Conservation (phyloP, 2,888 invertebrate species). For the Eupithecia abbreviata region DNA sequence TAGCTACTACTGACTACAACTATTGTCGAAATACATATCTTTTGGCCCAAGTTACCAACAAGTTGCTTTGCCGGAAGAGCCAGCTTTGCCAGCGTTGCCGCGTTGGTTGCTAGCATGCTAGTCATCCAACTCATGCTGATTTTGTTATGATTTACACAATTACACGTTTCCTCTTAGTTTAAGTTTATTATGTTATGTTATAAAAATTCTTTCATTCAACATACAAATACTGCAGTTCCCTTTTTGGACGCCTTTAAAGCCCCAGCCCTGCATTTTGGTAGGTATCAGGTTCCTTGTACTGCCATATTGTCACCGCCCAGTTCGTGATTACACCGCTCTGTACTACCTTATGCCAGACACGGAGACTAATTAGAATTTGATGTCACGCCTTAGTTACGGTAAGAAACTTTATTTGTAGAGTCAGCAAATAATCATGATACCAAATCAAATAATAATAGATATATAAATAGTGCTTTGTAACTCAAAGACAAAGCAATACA, state of each 20-base stretch:
- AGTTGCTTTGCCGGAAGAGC: no score
- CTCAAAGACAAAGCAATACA: not conserved
- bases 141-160: no score
- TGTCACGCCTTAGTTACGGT: conserved; percentile 68
- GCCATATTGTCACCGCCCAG: conserved; percentile 48
- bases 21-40: not conserved
- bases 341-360: conserved; percentile 79
- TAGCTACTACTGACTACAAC: not conserved
- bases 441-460: not conserved
- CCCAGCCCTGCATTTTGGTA: conserved; percentile 1
- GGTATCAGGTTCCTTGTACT: conserved; percentile 22
- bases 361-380: conserved; percentile 80
- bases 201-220: no score
- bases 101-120: no score
- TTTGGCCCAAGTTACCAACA: no score
- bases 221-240: no score
- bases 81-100: no score
- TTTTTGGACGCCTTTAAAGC: no score
- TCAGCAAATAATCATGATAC: conserved; percentile 49
- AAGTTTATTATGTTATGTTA: no score
- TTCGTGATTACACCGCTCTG: conserved; percentile 62
- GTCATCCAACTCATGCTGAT: no score
- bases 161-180: no score
- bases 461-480: not conserved
- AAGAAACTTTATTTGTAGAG: conserved; percentile 70